Percentiles rank a stretch among this genome's conserved stretches.
Evolutionary conservation across 1,140 invertebrate genomes (phyloP).

Genomic region (Aphelenchoides besseyi): DNA sequence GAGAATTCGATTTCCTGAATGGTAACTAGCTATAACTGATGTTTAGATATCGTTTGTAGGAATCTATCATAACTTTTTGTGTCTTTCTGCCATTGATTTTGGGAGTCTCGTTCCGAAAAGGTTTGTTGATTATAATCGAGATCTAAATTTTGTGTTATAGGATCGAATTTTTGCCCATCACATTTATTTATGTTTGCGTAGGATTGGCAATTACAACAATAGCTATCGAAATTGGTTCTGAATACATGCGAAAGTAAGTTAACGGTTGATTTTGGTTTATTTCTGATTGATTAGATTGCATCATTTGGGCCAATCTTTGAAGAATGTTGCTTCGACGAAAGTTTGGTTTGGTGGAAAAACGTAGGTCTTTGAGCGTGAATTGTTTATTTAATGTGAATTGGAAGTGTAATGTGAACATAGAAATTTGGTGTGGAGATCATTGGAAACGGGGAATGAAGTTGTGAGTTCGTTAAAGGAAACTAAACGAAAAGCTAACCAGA

Average conservation of each 20-base stretch:
- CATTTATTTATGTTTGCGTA: constrained; percentile 54
- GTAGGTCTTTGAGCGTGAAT: constrained; percentile 27
- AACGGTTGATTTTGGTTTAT: too few relatives aligned
- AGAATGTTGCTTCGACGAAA: constrained; percentile 53
- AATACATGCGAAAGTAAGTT: constrained; percentile 47
- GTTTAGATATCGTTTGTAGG: too few relatives aligned
- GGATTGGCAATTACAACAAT: constrained; percentile 56
- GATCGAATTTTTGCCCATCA: constrained; percentile 50
- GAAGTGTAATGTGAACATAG: not conserved
- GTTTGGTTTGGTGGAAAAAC: constrained; percentile 56
- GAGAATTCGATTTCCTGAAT: constrained; percentile 52
- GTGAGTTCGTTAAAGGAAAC: not conserved
- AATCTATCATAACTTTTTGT: constrained; percentile 55
- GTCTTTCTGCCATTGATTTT: constrained; percentile 55
- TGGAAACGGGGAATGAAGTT: too few relatives aligned
- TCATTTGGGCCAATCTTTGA: constrained; percentile 48
- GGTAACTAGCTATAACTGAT: too few relatives aligned
- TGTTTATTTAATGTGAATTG: constrained; percentile 22
- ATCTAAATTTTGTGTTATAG: constrained; percentile 22
- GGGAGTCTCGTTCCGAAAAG: constrained; percentile 45
- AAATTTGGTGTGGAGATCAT: too few relatives aligned
- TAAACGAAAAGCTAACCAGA: too few relatives aligned
- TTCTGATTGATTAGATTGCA: constrained; percentile 43
- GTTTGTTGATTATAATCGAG: constrained; percentile 20
- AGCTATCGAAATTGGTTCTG: constrained; percentile 51